A percentile compares a stretch with the other conserved stretches of the same genome.
Conservation (phyloP, 2,113 vertebrate species). For the Brachionichthys hirsutus region DNA sequence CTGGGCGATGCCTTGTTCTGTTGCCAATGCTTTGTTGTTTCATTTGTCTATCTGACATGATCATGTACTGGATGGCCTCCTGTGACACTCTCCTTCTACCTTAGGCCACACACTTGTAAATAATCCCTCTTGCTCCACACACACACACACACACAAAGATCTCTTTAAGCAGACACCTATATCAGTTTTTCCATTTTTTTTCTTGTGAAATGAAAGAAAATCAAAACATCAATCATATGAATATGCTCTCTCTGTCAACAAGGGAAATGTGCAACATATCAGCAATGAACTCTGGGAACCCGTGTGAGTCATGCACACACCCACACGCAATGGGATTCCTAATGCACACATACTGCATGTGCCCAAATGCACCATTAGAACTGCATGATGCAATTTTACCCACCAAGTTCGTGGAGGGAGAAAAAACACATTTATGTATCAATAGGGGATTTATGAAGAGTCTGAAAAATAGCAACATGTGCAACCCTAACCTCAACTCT, state of each 20-base stretch:
- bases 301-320: slow-evolving; percentile 24
- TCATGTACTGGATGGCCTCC: too few species aligned
- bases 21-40: too few species aligned
- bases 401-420: slow-evolving; percentile 22
- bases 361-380: slow-evolving; percentile 35
- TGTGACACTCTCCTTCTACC: too few species aligned
- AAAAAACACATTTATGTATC: slow-evolving; percentile 6
- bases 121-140: background rate
- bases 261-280: slow-evolving; percentile 39
- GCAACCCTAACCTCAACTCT: too few species aligned
- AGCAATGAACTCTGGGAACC: slow-evolving; percentile 44
- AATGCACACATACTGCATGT: slow-evolving; percentile 14
- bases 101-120: too few species aligned
- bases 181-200: slow-evolving; percentile 29
- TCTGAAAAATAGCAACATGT: slow-evolving; percentile 1
- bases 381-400: slow-evolving; percentile 32
- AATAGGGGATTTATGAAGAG: slow-evolving; percentile 22
- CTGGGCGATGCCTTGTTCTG: too few species aligned
- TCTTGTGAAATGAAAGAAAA: slow-evolving; percentile 35
- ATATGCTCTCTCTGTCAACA: slow-evolving; percentile 46
- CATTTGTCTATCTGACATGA: too few species aligned
- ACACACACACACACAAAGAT: slow-evolving; percentile 14
- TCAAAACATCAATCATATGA: slow-evolving; percentile 58
- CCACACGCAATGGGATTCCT: slow-evolving; percentile 14
- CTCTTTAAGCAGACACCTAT: slow-evolving; percentile 35